A percentile compares a stretch with the other conserved stretches of the same genome.
Conservation (phyloP, 1,140 invertebrate genomes). For the Bicyclus anynana region DNA sequence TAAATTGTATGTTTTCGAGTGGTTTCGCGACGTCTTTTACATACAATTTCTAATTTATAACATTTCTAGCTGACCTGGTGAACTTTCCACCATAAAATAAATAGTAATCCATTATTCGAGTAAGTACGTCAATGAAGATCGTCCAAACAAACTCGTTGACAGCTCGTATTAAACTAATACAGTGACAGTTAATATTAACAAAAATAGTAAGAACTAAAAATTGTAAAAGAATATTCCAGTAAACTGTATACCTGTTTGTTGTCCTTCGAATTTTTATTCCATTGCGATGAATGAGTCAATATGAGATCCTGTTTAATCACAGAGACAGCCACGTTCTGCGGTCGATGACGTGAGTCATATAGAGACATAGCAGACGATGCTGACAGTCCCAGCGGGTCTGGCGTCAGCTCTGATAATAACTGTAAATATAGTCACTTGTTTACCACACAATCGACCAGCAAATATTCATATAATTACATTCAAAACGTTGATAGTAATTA, state of each 20-base stretch:
- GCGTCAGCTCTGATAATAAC: conserved; percentile 83
- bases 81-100: no score
- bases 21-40: no score
- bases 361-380: conserved; percentile 82
- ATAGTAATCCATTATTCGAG: no score
- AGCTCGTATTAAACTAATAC: no score
- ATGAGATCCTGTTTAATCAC: conserved; percentile 81
- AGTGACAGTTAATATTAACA: not conserved
- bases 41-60: no score
- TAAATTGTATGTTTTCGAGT: no score
- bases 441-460: conserved; percentile 33
- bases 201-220: not conserved
- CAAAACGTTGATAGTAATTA: conserved; percentile 38
- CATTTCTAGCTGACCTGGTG: no score
- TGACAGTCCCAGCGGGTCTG: conserved; percentile 84
- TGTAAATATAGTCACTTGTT: conserved; percentile 62
- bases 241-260: conserved; percentile 62
- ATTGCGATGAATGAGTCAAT: conserved; percentile 85
- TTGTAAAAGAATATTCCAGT: conserved; percentile 1
- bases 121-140: no score
- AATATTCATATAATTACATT: conserved; percentile 6
- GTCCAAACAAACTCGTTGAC: no score
- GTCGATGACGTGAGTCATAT: conserved; percentile 87
- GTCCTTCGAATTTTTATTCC: conserved; percentile 68
- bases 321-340: conserved; percentile 77